Evolutionary conservation across 2,113 vertebrate species (phyloP), one percentile per base, ranked within the genome.

Genomic region (Saccopteryx bilineata): DNA sequence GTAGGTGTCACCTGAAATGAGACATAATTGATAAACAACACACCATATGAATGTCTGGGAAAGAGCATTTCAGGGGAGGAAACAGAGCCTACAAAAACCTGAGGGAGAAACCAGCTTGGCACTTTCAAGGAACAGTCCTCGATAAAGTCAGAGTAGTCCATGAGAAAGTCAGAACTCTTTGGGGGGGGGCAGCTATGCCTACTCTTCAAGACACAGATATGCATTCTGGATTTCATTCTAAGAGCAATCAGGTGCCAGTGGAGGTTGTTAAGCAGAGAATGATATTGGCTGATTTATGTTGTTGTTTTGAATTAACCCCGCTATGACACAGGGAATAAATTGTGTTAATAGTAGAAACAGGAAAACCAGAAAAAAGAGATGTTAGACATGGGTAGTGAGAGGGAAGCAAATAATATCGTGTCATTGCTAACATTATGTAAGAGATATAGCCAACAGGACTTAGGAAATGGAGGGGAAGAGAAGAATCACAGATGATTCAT

Each of bases 141-240:
- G 39, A 39, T 39, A 39, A 39, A 39, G 39, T 39, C 46, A 69
- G 23, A 87, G 5, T 0, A 23, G 13, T n/a, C 7, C 11, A n/a
- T 3, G 4, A 15, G 63, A 39, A 65, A 90, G 3, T 15, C n/a
- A 60, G 18, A 28, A 4, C 26, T 85, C 63, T 15, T 26, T 1
- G 2, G 17, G 39, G 17, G 39, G 24, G 15, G 5, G 9, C 56
- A 52, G 13, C 65, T 46, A 0, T 12, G 52, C 24, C 9, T 9
- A 8, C 9, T 69, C 69, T 93, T 18, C 26, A 28, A 81, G 50
- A 85, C 9, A 5, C 6, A 19, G 33, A 1, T 14, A 48, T 71
- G 10, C 48, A 48, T 2, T 65, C 39, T 11, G 9, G 23, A 21
- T 80, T 79, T 52, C 58, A 26, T 75, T 58, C 60, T 26, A 56